phyloP scores from a whole-genome alignment of 1,140 invertebrate genomes.

The Drosophila sechellia region DNA sequence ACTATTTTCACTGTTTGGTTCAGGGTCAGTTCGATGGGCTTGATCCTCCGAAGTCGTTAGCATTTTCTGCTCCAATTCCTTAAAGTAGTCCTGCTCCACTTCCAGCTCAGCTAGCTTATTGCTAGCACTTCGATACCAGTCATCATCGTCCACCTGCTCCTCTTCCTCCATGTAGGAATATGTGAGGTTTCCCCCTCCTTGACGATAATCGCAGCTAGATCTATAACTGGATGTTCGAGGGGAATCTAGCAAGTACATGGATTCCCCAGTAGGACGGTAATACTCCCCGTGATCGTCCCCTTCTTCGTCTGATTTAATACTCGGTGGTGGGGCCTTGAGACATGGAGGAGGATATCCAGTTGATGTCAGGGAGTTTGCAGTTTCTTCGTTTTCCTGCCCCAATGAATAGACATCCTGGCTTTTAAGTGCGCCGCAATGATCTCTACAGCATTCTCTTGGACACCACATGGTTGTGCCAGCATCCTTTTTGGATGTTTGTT shows the following conservation, averaged over 20 bases:
- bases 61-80: not conserved
- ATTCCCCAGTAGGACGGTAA: not conserved
- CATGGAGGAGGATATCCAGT: not conserved
- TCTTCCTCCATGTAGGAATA: constrained; percentile 32
- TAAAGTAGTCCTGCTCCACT: constrained; percentile 6
- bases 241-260: not conserved
- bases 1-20: not conserved
- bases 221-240: not conserved
- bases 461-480: constrained; percentile 69
- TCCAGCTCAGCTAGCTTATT: constrained; percentile 20
- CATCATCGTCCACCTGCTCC: constrained; percentile 23
- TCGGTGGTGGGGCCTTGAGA: constrained; percentile 24
- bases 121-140: constrained; percentile 24
- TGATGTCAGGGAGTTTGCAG: no score
- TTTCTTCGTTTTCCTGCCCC: not conserved
- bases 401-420: not conserved
- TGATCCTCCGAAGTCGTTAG: not conserved
- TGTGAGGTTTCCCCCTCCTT: not conserved
- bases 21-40: constrained; percentile 3
- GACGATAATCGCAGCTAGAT: constrained; percentile 2
- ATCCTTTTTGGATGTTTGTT: constrained; percentile 13
- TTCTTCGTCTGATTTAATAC: constrained; percentile 24
- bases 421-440: not conserved
- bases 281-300: not conserved
- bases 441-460: constrained; percentile 30